Base-by-base conservation (phyloP, 2,888 invertebrate species). In the Paralinhomoeus sp. region DNA sequence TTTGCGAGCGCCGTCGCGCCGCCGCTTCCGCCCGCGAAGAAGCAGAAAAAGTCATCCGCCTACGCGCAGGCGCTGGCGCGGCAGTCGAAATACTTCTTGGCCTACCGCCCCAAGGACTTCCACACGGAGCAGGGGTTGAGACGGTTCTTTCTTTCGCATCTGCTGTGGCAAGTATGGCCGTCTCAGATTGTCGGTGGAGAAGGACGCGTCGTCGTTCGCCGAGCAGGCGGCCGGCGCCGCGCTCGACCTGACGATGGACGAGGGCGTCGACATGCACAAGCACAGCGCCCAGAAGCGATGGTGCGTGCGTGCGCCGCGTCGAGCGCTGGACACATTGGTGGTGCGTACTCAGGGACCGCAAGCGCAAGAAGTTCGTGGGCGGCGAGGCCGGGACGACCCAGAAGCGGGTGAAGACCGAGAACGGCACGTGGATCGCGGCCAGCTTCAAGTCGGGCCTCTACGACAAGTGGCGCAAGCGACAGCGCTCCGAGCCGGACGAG, bases 311-410 rank as follows among this genome's bases (percentile, higher is more conserved):
- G n/a, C n/a, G n/a, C n/a, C n/a, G n/a, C n/a, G n/a, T n/a, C n/a
- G n/a, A n/a, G n/a, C n/a, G n/a, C n/a, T n/a, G n/a, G n/a, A n/a
- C n/a, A n/a, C n/a, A n/a, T n/a, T n/a, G n/a, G n/a, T n/a, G n/a
- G n/a, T n/a, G n/a, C n/a, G n/a, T n/a, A 51, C 54, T 3, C 51
- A 69, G 93, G 93, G 91, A 93, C 68, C 73, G 85, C 41, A 84
- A 85, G 62, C 77, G 80, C 65, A 93, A 91, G 73, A 89, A 83
- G 69, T 87, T 84, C 77, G 77, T 93, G 31, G 58, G 60, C 23
- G 49, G 50, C 38, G 36, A 48, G 41, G 41, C 50, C 41, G 44
- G 53, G 42, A 49, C 60, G 51, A 3, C 43, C 41, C 31, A 55
- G 53, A 17, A 49, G 53, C 3, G 42, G 27, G 36, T 51, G 51